A percentile compares a stretch with the other conserved stretches of the same genome.
Conservation (phyloP, 2,888 invertebrate species). For the Tortrix viridana region DNA sequence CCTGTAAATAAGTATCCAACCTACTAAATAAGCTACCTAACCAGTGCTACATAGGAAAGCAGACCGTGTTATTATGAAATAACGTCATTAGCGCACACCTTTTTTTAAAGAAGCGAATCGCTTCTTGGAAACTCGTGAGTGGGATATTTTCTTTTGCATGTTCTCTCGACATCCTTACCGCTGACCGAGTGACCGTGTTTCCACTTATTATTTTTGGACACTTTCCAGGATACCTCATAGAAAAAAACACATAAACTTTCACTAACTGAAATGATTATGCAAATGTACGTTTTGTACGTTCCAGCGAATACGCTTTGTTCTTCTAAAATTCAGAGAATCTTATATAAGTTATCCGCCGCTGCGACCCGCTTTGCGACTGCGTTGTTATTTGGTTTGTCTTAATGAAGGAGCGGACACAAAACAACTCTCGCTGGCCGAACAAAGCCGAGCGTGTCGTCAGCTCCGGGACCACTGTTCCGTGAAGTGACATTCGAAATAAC, state of each 20-base stretch:
- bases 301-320: constrained; percentile 29
- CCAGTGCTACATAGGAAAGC: not conserved
- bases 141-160: constrained; percentile 23
- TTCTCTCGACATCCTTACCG: constrained; percentile 23
- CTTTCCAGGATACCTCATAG: constrained; percentile 36
- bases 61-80: constrained; percentile 2
- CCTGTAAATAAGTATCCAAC: not conserved
- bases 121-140: constrained; percentile 28
- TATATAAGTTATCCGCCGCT: constrained; percentile 30
- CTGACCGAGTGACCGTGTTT: constrained; percentile 38
- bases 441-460: constrained; percentile 35
- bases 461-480: constrained; percentile 41
- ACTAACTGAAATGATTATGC: constrained; percentile 37
- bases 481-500: constrained; percentile 36
- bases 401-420: constrained; percentile 26
- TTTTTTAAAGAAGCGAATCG: constrained; percentile 24
- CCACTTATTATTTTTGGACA: constrained; percentile 41
- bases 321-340: constrained; percentile 35
- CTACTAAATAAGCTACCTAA: constrained; percentile 1
- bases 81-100: constrained; percentile 4
- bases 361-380: constrained; percentile 31
- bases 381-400: constrained; percentile 33
- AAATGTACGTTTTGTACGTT: constrained; percentile 30
- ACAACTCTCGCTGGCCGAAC: constrained; percentile 33
- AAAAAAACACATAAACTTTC: constrained; percentile 37